Percentiles rank a stretch among this genome's conserved stretches.
Evolutionary conservation across 2,888 invertebrate genomes (phyloP).

Genomic region (Dasypogon diadema): DNA sequence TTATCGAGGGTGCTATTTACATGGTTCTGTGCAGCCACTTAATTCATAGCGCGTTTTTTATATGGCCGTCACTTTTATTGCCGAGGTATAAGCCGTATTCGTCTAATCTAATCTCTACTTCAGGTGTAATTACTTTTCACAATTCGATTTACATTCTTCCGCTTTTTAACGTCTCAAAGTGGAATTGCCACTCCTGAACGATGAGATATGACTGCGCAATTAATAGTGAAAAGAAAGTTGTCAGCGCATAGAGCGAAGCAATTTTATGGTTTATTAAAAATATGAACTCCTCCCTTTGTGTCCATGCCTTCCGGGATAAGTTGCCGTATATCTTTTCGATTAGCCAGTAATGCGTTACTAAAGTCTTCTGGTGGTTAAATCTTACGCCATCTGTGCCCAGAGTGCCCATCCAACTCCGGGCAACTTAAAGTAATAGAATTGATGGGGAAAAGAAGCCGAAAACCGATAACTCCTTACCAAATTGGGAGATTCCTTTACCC

Average conservation of each 20-base stretch:
- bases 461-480: slow-evolving; percentile 14
- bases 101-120: too few species aligned
- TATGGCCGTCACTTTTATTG: too few species aligned
- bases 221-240: slow-evolving; percentile 1
- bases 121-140: too few species aligned
- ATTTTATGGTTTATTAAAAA: slow-evolving; percentile 23
- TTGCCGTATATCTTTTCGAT: neutral
- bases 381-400: neutral
- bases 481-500: slow-evolving; percentile 44
- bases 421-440: neutral
- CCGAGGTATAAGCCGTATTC: too few species aligned
- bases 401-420: neutral
- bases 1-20: too few species aligned
- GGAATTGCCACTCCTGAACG: neutral
- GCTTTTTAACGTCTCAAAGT: too few species aligned
- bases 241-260: neutral
- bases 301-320: neutral
- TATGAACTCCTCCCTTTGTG: neutral
- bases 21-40: too few species aligned
- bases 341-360: neutral
- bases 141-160: too few species aligned
- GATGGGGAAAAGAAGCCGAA: neutral
- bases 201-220: neutral
- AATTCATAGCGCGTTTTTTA: too few species aligned
- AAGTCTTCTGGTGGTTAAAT: neutral